A percentile compares a stretch with the other conserved stretches of the same genome.
Conservation (phyloP, 2,113 vertebrate species). For the Emberiza fucata region DNA sequence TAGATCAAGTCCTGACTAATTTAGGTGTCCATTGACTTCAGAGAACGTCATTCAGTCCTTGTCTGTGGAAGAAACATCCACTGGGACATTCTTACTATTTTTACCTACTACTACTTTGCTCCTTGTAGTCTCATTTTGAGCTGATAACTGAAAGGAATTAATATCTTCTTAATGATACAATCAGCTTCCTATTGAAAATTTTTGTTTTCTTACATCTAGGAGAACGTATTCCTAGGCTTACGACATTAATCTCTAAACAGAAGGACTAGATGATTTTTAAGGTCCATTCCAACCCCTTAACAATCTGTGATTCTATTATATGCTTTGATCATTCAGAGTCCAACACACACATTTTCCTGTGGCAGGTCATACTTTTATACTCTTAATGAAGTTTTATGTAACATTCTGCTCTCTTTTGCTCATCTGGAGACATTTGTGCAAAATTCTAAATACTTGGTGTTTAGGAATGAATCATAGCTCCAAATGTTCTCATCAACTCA, state of each 20-base stretch:
- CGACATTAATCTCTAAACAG: neutral
- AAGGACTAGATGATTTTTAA: neutral
- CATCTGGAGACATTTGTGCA: neutral
- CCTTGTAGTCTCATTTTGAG: neutral
- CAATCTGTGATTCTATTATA: neutral
- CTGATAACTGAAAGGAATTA: neutral
- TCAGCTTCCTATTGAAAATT: neutral
- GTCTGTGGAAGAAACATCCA: neutral
- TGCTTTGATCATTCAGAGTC: neutral
- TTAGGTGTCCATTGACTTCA: neutral
- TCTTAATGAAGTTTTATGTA: neutral
- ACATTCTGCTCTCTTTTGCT: neutral
- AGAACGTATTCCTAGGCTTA: neutral
- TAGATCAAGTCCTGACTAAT: neutral
- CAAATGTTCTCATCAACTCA: neutral
- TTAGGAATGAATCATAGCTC: neutral
- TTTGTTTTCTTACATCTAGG: neutral
- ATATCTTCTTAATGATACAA: neutral
- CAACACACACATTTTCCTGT: neutral
- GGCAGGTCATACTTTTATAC: neutral
- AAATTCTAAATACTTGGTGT: neutral
- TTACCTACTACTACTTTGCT: neutral
- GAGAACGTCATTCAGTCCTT: rapidly evolving
- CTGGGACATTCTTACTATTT: neutral
- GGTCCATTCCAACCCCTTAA: neutral